These are phyloP conservation scores for Linurgus olivaceus DNA, from an alignment of 2,797 vertebrate genomes.

Conservation along the genomic window DNA sequence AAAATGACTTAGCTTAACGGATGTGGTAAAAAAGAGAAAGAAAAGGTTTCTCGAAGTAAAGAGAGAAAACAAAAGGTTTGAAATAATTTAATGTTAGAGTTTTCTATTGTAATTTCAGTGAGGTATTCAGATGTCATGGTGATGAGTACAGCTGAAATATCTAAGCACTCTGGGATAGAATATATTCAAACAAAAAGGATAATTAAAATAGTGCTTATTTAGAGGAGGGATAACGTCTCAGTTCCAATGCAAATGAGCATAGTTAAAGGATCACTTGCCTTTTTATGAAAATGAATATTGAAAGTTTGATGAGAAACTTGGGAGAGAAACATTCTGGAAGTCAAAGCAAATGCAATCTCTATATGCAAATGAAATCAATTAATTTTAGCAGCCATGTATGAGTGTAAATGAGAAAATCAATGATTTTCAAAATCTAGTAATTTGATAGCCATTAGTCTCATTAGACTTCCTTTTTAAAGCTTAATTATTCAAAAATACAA, in stretches of 20 bases:
- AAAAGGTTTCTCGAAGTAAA: not conserved
- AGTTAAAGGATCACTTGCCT: slow-evolving; percentile 63
- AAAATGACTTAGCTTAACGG: not conserved
- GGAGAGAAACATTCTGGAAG: slow-evolving; percentile 66
- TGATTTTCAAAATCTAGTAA: slow-evolving; percentile 76
- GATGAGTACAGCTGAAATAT: slow-evolving; percentile 30
- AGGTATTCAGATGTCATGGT: slow-evolving; percentile 11
- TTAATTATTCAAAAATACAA: slow-evolving; percentile 75
- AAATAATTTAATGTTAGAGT: not conserved
- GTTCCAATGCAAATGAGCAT: slow-evolving; percentile 68
- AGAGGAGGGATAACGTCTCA: slow-evolving; percentile 57
- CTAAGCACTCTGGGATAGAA: slow-evolving; percentile 6
- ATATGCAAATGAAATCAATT: slow-evolving; percentile 75
- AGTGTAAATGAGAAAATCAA: slow-evolving; percentile 71
- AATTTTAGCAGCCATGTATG: slow-evolving; percentile 69
- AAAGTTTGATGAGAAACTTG: slow-evolving; percentile 70
- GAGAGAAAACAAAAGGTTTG: not conserved
- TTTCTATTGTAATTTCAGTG: not conserved
- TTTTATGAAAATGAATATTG: slow-evolving; percentile 66
- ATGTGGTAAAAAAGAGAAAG: not conserved
- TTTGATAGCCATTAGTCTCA: slow-evolving; percentile 78
- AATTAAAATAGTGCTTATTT: slow-evolving; percentile 67
- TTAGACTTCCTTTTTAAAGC: slow-evolving; percentile 73
- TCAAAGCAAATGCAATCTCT: slow-evolving; percentile 68
- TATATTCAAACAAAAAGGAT: slow-evolving; percentile 63